phyloP scores from a whole-genome alignment of 2,797 vertebrate species.

The Sternotherus odoratus region DNA sequence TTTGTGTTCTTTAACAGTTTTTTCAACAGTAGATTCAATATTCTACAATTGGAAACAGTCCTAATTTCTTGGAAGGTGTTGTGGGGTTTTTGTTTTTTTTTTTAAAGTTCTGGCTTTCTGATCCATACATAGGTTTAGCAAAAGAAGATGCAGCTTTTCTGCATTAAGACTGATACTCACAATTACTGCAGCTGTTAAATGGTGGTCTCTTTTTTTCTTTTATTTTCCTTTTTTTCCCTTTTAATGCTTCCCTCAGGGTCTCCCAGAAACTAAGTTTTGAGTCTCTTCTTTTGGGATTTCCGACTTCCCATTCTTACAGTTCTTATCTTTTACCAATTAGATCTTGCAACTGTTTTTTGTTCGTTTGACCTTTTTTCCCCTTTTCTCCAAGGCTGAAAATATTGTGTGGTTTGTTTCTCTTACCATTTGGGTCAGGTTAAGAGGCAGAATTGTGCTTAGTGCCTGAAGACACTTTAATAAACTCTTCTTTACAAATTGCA shows the following conservation, averaged over 20 bases:
- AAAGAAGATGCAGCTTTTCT: slow-evolving; percentile 35
- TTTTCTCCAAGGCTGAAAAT: slow-evolving; percentile 40
- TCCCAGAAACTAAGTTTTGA: slow-evolving; percentile 35
- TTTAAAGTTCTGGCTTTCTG: neutral
- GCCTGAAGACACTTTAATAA: neutral
- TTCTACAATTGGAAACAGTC: neutral
- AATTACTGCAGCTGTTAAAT: slow-evolving; percentile 3
- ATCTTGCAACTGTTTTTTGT: neutral
- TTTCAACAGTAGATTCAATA: neutral
- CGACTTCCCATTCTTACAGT: slow-evolving; percentile 27
- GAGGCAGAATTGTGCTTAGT: neutral
- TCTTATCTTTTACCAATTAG: neutral
- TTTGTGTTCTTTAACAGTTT: neutral
- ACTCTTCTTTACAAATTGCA: neutral
- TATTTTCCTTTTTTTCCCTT: too few species aligned
- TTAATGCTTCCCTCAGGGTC: neutral
- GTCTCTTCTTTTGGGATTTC: slow-evolving; percentile 11
- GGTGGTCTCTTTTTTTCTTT: neutral
- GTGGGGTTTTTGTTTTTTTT: slow-evolving; percentile 11
- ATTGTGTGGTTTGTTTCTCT: slow-evolving; percentile 51
- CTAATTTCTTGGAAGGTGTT: neutral
- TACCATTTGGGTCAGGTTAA: slow-evolving; percentile 41
- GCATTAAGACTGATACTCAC: neutral
- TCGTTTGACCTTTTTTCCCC: slow-evolving; percentile 39
- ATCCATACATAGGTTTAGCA: neutral